phyloP scores from a whole-genome alignment of 2,888 invertebrate species.

The Notodromas monacha region DNA sequence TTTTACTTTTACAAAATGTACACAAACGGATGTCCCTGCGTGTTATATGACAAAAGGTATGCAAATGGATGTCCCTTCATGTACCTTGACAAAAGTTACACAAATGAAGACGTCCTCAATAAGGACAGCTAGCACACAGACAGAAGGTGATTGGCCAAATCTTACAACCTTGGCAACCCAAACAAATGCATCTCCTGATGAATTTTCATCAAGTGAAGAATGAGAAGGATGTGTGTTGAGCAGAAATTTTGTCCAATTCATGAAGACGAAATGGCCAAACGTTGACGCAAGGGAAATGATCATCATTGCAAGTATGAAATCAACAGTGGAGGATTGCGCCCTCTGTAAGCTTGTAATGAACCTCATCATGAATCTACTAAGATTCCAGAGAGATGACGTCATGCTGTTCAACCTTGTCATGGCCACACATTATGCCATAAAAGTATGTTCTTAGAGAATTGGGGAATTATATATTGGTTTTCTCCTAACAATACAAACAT shows the following conservation, averaged over 20 bases:
- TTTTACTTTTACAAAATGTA: slow-evolving; percentile 1
- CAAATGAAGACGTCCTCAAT: slow-evolving; percentile 1
- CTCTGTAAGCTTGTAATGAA: slow-evolving; percentile 2
- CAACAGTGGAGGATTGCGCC: slow-evolving; percentile 4
- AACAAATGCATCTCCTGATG: slow-evolving; percentile 1
- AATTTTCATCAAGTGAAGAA: neutral
- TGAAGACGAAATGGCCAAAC: slow-evolving; percentile 4
- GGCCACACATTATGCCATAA: slow-evolving; percentile 1
- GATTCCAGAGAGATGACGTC: slow-evolving; percentile 1
- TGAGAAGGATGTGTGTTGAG: slow-evolving; percentile 1
- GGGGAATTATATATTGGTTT: too few species aligned
- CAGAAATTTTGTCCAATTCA: slow-evolving; percentile 2
- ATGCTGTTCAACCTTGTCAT: slow-evolving; percentile 4
- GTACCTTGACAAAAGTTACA: slow-evolving; percentile 1
- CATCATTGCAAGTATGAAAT: neutral
- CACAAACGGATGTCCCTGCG: too few species aligned
- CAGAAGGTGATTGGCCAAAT: neutral
- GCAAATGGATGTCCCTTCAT: slow-evolving; percentile 1
- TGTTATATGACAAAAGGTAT: too few species aligned
- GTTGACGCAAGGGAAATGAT: slow-evolving; percentile 2
- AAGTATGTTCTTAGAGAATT: slow-evolving; percentile 1
- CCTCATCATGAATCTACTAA: slow-evolving; percentile 2
- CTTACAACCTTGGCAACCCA: slow-evolving; percentile 4
- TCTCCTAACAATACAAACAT: slow-evolving; percentile 2
- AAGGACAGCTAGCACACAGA: slow-evolving; percentile 4